Evolutionary conservation across 2,797 vertebrate genomes (phyloP).

Genomic region (Acrossocheilus wenchowensis): DNA sequence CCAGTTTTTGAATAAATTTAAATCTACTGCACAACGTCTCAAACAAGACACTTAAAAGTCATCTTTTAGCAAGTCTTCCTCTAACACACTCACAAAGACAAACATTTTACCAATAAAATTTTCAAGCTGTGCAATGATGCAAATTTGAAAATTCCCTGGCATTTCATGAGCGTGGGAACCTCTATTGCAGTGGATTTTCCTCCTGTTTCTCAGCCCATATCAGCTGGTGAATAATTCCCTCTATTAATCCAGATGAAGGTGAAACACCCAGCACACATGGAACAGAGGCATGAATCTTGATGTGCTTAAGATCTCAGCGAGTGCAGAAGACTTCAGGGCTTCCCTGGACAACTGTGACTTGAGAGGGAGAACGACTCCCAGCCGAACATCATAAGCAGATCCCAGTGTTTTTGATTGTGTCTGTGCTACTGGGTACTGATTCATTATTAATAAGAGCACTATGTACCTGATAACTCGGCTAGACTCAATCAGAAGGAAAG

Average conservation of each 20-base stretch:
- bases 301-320: conserved; percentile 39
- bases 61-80: background rate
- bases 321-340: conserved; percentile 30
- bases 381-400: conserved; percentile 26
- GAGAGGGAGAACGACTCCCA: background rate
- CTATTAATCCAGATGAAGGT: conserved; percentile 47
- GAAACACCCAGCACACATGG: background rate
- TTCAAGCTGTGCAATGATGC: background rate
- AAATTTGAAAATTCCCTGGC: background rate
- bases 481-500: background rate
- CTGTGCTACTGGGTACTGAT: conserved; percentile 30
- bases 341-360: background rate
- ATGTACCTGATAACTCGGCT: background rate
- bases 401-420: conserved; percentile 20
- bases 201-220: conserved; percentile 4
- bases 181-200: background rate
- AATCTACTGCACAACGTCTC: background rate
- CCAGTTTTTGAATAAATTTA: background rate
- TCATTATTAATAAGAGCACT: conserved; percentile 52
- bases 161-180: background rate
- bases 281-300: conserved; percentile 28
- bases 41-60: background rate
- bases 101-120: background rate
- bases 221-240: conserved; percentile 52
- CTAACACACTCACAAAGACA: background rate